These are phyloP conservation scores for Oreochromis niloticus DNA, from an alignment of 2,113 vertebrate species.

Conservation along the genomic window DNA sequence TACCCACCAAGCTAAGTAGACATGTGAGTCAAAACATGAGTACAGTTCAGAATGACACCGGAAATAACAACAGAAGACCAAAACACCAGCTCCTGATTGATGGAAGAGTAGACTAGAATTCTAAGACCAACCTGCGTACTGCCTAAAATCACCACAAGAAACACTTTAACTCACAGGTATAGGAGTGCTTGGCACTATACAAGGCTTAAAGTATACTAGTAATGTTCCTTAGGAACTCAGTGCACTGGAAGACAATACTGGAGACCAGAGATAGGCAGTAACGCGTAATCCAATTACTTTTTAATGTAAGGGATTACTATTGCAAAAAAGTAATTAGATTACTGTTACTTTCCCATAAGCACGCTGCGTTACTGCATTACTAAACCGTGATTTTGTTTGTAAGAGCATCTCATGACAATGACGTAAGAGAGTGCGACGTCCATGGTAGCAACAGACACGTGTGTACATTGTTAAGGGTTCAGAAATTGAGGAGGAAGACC, in stretches of 20 bases:
- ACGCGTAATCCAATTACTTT: not conserved
- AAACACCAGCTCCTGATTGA: no score
- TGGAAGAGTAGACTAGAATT: no score
- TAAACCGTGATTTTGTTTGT: no score
- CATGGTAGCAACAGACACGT: not conserved
- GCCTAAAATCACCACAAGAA: no score
- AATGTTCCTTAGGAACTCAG: not conserved
- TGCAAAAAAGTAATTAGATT: not conserved
- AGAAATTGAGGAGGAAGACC: no score
- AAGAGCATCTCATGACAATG: no score
- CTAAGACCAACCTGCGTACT: no score
- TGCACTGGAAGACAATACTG: not conserved
- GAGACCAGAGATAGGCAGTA: not conserved
- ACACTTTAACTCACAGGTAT: not conserved
- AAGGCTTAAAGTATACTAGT: not conserved
- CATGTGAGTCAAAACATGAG: no score
- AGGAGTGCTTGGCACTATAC: not conserved
- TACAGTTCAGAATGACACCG: no score
- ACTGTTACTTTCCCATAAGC: not conserved
- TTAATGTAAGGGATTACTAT: not conserved
- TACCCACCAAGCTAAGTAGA: no score
- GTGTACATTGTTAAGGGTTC: not conserved
- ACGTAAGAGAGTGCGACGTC: not conserved
- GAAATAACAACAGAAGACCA: no score
- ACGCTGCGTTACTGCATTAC: no score